phyloP scores from a whole-genome alignment of 2,113 vertebrate species.

The Ellobius talpinus region DNA sequence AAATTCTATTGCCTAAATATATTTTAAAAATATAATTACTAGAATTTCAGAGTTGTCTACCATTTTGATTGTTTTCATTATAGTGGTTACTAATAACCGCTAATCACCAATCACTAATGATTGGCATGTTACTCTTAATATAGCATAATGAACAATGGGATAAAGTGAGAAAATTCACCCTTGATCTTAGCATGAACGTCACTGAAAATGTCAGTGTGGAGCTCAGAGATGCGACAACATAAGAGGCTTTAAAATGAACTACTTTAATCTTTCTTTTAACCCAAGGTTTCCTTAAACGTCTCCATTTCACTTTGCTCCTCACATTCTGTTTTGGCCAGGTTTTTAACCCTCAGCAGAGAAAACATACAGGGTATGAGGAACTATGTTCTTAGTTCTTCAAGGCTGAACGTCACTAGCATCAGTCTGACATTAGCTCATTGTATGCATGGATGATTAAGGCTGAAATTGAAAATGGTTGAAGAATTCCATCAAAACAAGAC shows the following conservation, averaged over 20 bases:
- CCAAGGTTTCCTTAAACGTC: background rate
- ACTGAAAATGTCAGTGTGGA: background rate
- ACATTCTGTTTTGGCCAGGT: background rate
- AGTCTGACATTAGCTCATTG: background rate
- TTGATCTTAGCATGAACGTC: background rate
- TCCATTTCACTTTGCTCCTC: background rate
- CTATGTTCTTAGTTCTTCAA: background rate
- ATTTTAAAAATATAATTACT: conserved; percentile 25
- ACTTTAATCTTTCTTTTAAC: background rate
- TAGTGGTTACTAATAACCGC: background rate
- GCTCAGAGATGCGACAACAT: background rate
- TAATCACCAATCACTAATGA: background rate
- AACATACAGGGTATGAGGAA: background rate
- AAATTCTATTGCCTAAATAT: background rate
- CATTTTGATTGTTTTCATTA: background rate
- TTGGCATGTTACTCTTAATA: background rate
- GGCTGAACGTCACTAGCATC: background rate
- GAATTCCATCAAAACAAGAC: background rate
- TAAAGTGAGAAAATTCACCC: background rate
- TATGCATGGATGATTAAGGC: background rate
- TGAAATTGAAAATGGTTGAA: background rate
- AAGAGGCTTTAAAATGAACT: background rate
- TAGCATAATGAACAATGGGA: background rate
- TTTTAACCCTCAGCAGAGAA: background rate
- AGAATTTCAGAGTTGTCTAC: background rate